A percentile compares a stretch with the other conserved stretches of the same genome.
Evolutionary conservation across 2,888 invertebrate species (phyloP).

Genomic region (Tridacna gigas): DNA sequence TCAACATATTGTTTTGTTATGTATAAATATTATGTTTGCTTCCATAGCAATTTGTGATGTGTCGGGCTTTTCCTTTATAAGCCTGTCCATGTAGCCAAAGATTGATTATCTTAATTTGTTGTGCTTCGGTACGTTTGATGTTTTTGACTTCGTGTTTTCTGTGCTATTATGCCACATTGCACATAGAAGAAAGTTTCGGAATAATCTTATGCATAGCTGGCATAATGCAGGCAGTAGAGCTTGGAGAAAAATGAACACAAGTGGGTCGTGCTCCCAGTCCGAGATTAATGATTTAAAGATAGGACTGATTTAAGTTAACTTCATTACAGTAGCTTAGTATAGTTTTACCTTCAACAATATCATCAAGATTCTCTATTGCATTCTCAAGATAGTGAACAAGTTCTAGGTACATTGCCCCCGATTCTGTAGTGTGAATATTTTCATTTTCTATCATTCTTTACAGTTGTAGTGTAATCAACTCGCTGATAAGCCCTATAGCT

Average conservation of each 20-base stretch:
- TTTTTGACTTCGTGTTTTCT: constrained; percentile 14
- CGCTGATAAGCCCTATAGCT: constrained; percentile 49
- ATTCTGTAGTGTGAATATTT: constrained; percentile 33
- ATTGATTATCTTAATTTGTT: constrained; percentile 39
- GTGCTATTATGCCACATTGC: constrained; percentile 24
- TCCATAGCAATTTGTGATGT: constrained; percentile 33
- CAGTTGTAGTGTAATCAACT: constrained; percentile 42
- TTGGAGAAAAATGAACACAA: constrained; percentile 7
- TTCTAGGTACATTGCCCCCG: constrained; percentile 28
- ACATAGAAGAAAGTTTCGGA: constrained; percentile 30
- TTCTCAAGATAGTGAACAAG: constrained; percentile 39
- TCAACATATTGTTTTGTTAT: constrained; percentile 50
- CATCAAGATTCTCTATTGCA: constrained; percentile 11
- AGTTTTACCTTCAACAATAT: constrained; percentile 27
- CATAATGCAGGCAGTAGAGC: constrained; percentile 33
- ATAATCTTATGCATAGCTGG: constrained; percentile 18
- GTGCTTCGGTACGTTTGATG: constrained; percentile 24
- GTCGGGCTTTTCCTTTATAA: constrained; percentile 46
- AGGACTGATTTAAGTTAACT: constrained; percentile 17
- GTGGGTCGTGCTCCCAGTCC: neutral
- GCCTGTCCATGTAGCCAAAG: constrained; percentile 37
- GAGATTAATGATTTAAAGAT: constrained; percentile 16
- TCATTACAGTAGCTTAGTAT: constrained; percentile 12
- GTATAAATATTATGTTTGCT: constrained; percentile 39
- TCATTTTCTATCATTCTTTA: constrained; percentile 47